Evolutionary conservation across 2,797 vertebrate species (phyloP), one percentile per base, ranked within the genome.

Genomic region (Eulemur albifrons): DNA sequence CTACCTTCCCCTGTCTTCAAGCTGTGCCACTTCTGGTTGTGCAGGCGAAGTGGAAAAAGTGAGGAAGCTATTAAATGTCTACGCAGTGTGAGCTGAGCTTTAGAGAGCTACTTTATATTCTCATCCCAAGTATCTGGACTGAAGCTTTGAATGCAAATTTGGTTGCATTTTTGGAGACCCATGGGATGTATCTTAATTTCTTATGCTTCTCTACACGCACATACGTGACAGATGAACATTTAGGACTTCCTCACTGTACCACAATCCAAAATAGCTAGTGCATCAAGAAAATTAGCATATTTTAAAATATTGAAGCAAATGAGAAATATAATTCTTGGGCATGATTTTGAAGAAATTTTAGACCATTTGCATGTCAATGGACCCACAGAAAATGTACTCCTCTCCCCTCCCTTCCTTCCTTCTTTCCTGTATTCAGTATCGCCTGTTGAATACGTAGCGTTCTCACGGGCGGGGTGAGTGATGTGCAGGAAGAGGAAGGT

Each of bases 31-130:
- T 20, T 95, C 97, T 32, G 94, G 85, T 70, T 85, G 13, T 67
- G 14, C 48, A 23, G 96, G 80, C n/a, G 50, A 97, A 30, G 48
- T 98, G 18, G 97, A 98, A 91, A 98, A 98, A 98, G 99, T 99
- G 97, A 96, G 92, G 12, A 2, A 3, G 4, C 12, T 2, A 0
- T 25, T 23, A 57, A 57, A 25, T 25, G 11, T 12, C 10, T 1
- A 0, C 18, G 20, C 23, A 0, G 5, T 0, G 2, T 8, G 25
- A 30, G 2, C 30, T 0, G 25, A 20, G 27, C 59, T 27, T 10
- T 8, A 38, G 27, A 40, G 77, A 38, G 25, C 9, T 14, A 0
- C 1, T 5, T 27, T 17, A 4, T 7, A 2, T 32, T 57, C 57
- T 38, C 9, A 1, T 8, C 4, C 0, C 1, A 4, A 7, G 1